A percentile compares a stretch with the other conserved stretches of the same genome.
Conservation (phyloP, 2,888 invertebrate species). For the Agrotis clavis region DNA sequence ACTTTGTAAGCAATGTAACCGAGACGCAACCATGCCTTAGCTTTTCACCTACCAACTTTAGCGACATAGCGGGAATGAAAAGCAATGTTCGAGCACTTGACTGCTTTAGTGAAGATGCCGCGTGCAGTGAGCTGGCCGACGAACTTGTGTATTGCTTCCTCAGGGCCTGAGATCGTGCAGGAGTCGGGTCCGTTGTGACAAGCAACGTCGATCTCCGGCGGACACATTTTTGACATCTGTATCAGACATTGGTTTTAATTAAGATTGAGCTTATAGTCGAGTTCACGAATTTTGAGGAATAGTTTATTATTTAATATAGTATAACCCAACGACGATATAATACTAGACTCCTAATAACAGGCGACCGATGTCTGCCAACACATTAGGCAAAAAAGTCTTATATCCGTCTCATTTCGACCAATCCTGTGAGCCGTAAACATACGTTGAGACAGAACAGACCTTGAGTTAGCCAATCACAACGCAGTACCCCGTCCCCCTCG, state of each 20-base stretch:
- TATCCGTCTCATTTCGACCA: no score
- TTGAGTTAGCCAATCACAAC: no score
- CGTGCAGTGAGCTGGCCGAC: conserved; percentile 8
- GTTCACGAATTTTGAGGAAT: no score
- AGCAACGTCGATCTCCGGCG: conserved; percentile 86
- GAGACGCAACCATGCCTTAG: conserved; percentile 74
- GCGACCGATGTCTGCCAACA: no score
- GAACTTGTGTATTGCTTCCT: conserved; percentile 88
- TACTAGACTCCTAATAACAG: no score
- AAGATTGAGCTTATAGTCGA: neutral
- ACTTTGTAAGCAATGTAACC: neutral
- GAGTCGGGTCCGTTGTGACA: conserved; percentile 95
- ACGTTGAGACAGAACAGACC: no score
- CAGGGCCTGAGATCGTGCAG: conserved; percentile 95
- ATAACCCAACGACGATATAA: no score
- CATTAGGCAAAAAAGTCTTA: no score
- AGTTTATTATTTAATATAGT: no score
- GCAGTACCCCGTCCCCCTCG: no score
- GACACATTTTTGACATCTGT: neutral
- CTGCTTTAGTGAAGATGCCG: conserved; percentile 83
- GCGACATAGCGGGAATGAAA: conserved; percentile 97
- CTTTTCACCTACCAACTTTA: conserved; percentile 85
- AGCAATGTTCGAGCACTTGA: conserved; percentile 95
- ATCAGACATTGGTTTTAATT: neutral
- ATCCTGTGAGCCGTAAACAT: no score